phyloP scores from a whole-genome alignment of 2,113 vertebrate genomes.

The Numenius arquata region DNA sequence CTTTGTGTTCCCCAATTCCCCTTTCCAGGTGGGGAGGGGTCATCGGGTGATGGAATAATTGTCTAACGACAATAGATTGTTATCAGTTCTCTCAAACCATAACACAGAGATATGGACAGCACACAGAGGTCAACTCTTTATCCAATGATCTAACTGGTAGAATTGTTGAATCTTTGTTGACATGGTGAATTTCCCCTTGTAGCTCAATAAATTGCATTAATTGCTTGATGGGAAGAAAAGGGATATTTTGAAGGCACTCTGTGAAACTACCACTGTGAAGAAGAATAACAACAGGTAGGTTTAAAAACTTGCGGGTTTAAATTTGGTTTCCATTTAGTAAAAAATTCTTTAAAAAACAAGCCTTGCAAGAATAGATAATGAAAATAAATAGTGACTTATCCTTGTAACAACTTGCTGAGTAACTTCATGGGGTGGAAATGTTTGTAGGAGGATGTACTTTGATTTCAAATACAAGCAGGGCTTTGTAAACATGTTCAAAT shows the following conservation, averaged over 20 bases:
- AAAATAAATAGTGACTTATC: neutral
- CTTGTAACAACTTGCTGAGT: neutral
- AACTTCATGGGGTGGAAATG: neutral
- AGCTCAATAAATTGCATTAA: neutral
- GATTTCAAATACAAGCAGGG: neutral
- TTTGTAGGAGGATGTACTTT: conserved; percentile 8
- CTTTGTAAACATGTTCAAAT: neutral
- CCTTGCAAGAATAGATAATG: neutral
- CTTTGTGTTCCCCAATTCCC: too few relatives aligned
- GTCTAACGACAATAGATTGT: too few relatives aligned
- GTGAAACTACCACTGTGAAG: neutral
- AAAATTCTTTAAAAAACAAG: neutral
- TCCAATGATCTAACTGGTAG: neutral
- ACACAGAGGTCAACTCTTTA: neutral
- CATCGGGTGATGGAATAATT: too few relatives aligned
- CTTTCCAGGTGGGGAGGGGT: too few relatives aligned
- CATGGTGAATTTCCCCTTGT: neutral
- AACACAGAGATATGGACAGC: neutral
- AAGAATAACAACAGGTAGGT: neutral
- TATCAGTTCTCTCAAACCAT: too few relatives aligned
- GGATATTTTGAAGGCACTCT: neutral
- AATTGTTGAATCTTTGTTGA: neutral
- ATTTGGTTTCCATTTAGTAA: neutral
- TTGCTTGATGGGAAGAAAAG: neutral
- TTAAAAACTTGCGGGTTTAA: neutral